Conservation (phyloP, 2,888 invertebrate species). For the Prosopocoilus inquinatus region DNA sequence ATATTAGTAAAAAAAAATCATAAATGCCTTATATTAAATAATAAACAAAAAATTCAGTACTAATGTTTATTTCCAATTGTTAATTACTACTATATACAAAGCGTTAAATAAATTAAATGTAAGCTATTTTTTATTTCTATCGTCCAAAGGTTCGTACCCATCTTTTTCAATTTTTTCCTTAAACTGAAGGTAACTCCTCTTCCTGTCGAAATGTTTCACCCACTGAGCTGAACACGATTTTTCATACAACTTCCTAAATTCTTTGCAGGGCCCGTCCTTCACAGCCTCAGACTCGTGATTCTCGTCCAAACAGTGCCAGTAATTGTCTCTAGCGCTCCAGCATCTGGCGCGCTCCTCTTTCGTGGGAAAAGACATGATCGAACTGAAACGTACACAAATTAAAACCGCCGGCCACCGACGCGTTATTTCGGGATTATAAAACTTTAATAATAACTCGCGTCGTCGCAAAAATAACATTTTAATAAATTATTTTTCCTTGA, state of each 20-base stretch:
- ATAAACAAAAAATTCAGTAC: background rate
- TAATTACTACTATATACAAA: conserved; percentile 1
- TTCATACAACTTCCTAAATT: conserved; percentile 73
- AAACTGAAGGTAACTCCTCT: conserved; percentile 82
- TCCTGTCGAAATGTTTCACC: conserved; percentile 93
- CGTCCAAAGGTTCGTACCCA: conserved; percentile 78
- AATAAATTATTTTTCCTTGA: conserved; percentile 23
- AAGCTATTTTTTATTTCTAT: conserved; percentile 38
- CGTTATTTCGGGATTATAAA: conserved; percentile 14
- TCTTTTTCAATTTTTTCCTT: conserved; percentile 83
- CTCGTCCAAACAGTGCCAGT: conserved; percentile 86
- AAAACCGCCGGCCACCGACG: background rate
- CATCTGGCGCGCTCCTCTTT: conserved; percentile 78
- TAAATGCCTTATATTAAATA: too few relatives aligned
- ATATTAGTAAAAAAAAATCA: too few relatives aligned
- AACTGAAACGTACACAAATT: background rate
- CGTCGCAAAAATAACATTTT: conserved; percentile 22
- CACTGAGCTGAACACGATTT: conserved; percentile 77
- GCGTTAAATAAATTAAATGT: conserved; percentile 12
- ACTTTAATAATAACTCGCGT: conserved; percentile 7
- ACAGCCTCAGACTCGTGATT: conserved; percentile 59
- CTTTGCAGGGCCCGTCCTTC: conserved; percentile 60
- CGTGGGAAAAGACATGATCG: conserved; percentile 73
- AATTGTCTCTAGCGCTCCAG: conserved; percentile 82
- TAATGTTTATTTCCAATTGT: background rate